Evolutionary conservation across 2,113 vertebrate species (phyloP), one percentile per base, ranked within the genome.

Genomic region (Astur gentilis): DNA sequence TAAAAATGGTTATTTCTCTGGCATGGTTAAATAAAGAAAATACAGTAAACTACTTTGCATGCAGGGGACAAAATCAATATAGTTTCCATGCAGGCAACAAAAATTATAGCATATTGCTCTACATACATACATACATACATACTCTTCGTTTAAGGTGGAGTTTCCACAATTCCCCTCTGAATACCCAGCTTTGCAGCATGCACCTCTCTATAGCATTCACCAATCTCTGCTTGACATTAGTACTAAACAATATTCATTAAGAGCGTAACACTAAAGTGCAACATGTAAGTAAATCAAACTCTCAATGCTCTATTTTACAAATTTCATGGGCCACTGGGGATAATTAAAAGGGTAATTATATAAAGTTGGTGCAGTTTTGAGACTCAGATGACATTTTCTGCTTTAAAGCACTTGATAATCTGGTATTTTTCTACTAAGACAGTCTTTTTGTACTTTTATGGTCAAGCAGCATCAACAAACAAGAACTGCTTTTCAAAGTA

Each of bases 341-440:
- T 98, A 98, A 98, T 98, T 98, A 98, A 98, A 98, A 98, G 98
- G 98, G 98, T 98, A 98, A 98, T 98, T 98, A 98, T 98, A 98
- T 96, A 98, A 98, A 98, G 98, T 98, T 98, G 98, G 97, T 98
- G 97, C 97, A 97, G 98, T 98, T 98, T 98, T 98, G 97, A 98
- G 97, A 98, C 98, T 98, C 98, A 98, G 98, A 98, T 98, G 98
- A 98, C 98, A 98, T 98, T 98, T 98, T 98, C 98, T 98, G 97
- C 98, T 98, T 98, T 98, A 98, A 98, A 98, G 96, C 98, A 97
- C 97, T 98, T 93, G 94, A 97, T 98, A 97, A 98, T 97, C 97
- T 97, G 94, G 82, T 96, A 86, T 97, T 97, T 97, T 97, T 97
- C 97, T 95, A 91, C 93, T 78, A 96, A 82, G 95, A 82, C 94